Evolutionary conservation across 2,888 invertebrate species (phyloP).

Genomic region (Nebria brevicollis): DNA sequence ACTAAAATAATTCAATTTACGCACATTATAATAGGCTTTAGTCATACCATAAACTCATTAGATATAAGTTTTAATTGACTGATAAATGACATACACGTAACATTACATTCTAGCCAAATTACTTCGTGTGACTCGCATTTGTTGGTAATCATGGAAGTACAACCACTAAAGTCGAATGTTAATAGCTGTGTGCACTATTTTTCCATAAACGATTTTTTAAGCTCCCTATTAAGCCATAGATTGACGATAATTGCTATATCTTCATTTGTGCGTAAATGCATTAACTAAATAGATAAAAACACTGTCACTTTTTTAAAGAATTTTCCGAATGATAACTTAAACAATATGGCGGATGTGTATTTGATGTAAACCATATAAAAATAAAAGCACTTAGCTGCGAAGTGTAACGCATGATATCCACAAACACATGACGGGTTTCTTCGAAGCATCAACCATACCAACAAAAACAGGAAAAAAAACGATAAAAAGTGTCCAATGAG

Average conservation of each 20-base stretch:
- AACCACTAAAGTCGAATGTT: not conserved
- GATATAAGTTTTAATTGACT: not conserved
- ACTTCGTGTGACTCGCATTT: not conserved
- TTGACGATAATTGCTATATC: not conserved
- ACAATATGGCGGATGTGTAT: not conserved
- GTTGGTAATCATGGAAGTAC: not conserved
- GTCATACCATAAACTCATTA: not conserved
- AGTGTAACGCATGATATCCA: slow-evolving; percentile 1
- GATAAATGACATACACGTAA: not conserved
- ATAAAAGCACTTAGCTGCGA: not conserved
- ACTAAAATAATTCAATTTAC: not conserved
- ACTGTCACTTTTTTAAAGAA: not conserved
- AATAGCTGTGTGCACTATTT: not conserved
- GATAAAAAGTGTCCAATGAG: slow-evolving; percentile 40
- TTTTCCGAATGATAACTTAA: not conserved
- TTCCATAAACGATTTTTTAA: not conserved
- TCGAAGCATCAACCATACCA: not conserved
- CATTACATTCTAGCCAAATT: not conserved
- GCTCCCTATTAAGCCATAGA: not conserved
- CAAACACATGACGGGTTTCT: not conserved
- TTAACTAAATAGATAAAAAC: not conserved
- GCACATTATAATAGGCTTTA: not conserved
- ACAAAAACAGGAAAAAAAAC: not conserved
- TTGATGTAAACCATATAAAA: not conserved
- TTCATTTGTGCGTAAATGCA: not conserved